Evolutionary conservation across 2,113 vertebrate genomes (phyloP).

Genomic region (Tauraco erythrolophus): DNA sequence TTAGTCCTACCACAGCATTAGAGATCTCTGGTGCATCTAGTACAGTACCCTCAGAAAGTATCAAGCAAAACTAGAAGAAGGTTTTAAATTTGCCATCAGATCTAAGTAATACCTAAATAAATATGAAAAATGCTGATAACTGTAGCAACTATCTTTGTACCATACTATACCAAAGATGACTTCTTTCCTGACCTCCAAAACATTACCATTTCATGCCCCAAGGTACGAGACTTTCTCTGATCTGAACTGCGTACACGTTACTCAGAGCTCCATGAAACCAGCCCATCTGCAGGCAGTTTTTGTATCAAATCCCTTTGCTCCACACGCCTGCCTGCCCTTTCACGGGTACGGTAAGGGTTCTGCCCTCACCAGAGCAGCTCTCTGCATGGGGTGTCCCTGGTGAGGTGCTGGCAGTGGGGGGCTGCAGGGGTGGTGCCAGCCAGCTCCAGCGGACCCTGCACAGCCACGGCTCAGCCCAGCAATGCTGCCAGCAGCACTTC

Average conservation of each 20-base stretch:
- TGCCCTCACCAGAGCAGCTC: neutral
- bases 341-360: neutral
- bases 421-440: neutral
- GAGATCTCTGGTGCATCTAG: neutral
- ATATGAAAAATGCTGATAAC: neutral
- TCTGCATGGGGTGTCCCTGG: neutral
- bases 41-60: neutral
- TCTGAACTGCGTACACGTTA: neutral
- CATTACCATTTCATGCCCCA: neutral
- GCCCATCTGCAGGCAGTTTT: neutral
- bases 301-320: neutral
- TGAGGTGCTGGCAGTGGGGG: rapidly evolving
- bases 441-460: neutral
- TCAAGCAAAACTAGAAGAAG: neutral
- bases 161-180: neutral
- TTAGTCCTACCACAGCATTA: neutral
- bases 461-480: neutral
- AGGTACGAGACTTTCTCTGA: neutral
- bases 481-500: neutral
- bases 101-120: neutral
- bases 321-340: neutral
- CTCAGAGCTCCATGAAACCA: neutral
- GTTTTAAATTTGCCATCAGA: neutral
- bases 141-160: neutral
- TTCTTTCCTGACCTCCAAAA: neutral